Base-by-base conservation (phyloP, 2,113 vertebrate species). In the Sminthopsis crassicaudata region DNA sequence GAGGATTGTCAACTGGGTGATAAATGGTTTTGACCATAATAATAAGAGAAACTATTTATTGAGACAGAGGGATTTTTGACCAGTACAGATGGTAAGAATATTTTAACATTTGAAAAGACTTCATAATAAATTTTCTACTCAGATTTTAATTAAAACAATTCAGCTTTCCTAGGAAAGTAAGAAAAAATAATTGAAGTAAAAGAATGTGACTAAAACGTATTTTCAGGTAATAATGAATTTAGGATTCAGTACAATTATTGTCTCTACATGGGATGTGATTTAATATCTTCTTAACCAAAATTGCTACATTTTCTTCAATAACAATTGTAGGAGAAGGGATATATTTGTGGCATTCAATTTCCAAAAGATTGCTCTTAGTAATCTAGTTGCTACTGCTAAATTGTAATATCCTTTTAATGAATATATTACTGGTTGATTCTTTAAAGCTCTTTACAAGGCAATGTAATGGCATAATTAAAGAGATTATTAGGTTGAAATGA, bases 201-300 rank as follows among this genome's bases (percentile, higher is more conserved):
- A 84, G 67, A 84, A 84, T 84, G 11, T 84, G n/a, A 23, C 67
- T 22, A 84, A 84, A 84, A 42, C 16, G 16, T 11, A 9, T 84
- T 84, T 84, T 84, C 19, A 36, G 9, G 30, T 48, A 51, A 60
- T 3, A 1, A 19, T 57, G 50, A 93, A 90, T 53, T 52, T 94
- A 24, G 46, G 60, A 91, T 93, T 94, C 27, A 94, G 27, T 67
- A 91, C 94, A 90, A 46, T 93, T 96, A 96, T 93, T 26, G 46
- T 24, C 14, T 84, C n/a, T 22, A 84, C 67, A 8, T n/a, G n/a
- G 67, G 67, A 84, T 84, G 19, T 55, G 76, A 91, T 22, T 55
- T 94, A 93, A 60, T 52, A 89, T 67, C 12, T 54, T n/a, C 54
- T 12, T 51, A 55, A 51, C 90, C 11, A 46, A 84, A 84, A 36